Conservation (phyloP, 1,140 invertebrate genomes). For the Piezodorus guildinii region DNA sequence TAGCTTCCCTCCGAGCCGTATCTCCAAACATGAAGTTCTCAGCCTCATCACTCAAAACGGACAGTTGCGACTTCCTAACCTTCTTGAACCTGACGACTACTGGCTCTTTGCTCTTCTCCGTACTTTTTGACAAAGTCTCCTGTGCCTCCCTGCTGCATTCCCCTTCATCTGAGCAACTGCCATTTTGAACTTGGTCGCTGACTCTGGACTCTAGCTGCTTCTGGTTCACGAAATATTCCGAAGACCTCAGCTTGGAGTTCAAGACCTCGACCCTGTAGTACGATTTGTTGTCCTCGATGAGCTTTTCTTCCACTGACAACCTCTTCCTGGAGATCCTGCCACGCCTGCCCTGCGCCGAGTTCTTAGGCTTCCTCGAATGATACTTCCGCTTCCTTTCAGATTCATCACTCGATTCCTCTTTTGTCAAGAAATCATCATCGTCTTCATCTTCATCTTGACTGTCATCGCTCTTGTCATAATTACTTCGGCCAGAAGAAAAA, state of each 20-base stretch:
- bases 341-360: neutral
- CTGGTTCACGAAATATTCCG: constrained; percentile 33
- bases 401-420: too few species aligned
- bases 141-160: neutral
- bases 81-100: constrained; percentile 55
- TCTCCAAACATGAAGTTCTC: constrained; percentile 68
- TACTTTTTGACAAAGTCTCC: neutral
- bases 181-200: neutral
- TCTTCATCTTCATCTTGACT: too few species aligned
- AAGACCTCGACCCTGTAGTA: constrained; percentile 65
- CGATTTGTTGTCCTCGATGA: constrained; percentile 47
- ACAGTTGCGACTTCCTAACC: constrained; percentile 51
- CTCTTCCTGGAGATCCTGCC: constrained; percentile 33
- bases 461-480: too few species aligned
- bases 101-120: constrained; percentile 30
- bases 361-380: neutral
- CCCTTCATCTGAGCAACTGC: neutral
- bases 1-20: neutral
- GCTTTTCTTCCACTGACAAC: constrained; percentile 43
- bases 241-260: constrained; percentile 53
- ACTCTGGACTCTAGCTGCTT: constrained; percentile 4
- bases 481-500: too few species aligned
- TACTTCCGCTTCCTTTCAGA: too few species aligned
- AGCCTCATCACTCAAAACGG: constrained; percentile 62
- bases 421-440: too few species aligned